Conservation (phyloP, 1,140 invertebrate species). For the Marisa cornuarietis region DNA sequence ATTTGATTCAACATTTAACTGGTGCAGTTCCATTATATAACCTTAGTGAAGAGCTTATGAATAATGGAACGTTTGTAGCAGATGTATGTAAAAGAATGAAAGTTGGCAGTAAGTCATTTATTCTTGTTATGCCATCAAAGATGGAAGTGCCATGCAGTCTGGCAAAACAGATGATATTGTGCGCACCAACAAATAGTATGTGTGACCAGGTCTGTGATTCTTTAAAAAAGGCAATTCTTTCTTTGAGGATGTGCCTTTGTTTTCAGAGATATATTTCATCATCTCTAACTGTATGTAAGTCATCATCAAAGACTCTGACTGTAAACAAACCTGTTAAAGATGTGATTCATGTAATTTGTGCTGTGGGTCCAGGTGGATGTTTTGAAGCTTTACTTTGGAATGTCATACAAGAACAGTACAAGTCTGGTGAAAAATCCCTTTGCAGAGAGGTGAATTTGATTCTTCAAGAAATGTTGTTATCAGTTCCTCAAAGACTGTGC, state of each 20-base stretch:
- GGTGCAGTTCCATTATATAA: neutral
- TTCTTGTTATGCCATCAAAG: conserved; percentile 13
- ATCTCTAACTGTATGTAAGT: neutral
- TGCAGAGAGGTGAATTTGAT: neutral
- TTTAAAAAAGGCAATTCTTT: conserved; percentile 22
- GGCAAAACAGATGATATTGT: conserved; percentile 25
- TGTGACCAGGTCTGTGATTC: conserved; percentile 26
- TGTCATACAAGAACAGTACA: neutral
- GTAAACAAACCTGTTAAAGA: neutral
- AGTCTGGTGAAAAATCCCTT: neutral
- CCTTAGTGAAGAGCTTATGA: neutral
- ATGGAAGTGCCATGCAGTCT: neutral
- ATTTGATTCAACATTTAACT: conserved; percentile 4
- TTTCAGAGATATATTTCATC: neutral
- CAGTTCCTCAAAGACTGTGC: conserved; percentile 21
- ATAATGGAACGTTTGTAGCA: conserved; percentile 4
- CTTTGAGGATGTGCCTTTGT: conserved; percentile 6
- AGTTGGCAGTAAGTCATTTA: conserved; percentile 8
- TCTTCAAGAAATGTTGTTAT: conserved; percentile 19
- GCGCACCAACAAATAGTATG: conserved; percentile 33
- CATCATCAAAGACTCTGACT: neutral
- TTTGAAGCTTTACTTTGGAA: conserved; percentile 29
- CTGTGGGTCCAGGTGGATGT: conserved; percentile 22
- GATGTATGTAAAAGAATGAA: conserved; percentile 7
- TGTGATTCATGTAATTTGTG: neutral